A percentile compares a stretch with the other conserved stretches of the same genome.
Evolutionary conservation across 2,113 vertebrate species (phyloP).

Genomic region (Podarcis raffonei): DNA sequence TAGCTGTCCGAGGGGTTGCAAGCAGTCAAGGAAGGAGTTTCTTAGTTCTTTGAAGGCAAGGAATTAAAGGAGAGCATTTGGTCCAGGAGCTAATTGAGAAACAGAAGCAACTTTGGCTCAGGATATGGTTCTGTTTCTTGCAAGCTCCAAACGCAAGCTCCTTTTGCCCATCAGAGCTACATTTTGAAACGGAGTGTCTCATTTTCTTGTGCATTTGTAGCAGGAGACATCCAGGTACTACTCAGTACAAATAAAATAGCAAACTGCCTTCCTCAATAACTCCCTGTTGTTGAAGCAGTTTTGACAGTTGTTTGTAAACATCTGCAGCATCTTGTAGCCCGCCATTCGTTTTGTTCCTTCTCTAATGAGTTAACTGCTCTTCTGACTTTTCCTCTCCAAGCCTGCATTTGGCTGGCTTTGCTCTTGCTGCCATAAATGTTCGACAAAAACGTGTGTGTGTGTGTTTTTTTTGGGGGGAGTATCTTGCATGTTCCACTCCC

Average conservation of each 20-base stretch:
- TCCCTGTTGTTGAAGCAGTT: not conserved
- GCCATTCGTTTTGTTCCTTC: not conserved
- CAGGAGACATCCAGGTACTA: not conserved
- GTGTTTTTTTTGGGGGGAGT: not conserved
- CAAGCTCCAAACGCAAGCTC: not conserved
- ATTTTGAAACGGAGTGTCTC: not conserved
- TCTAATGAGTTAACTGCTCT: not conserved
- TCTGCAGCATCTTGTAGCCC: not conserved
- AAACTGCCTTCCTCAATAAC: not conserved
- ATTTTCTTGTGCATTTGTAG: not conserved
- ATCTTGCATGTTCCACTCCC: not conserved
- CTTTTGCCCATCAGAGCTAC: not conserved
- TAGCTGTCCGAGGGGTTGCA: not conserved
- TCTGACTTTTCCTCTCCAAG: not conserved
- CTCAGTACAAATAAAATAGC: not conserved
- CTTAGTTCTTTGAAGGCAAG: not conserved
- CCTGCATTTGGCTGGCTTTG: not conserved
- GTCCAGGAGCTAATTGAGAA: not conserved
- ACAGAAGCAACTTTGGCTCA: fast-evolving
- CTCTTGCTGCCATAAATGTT: not conserved
- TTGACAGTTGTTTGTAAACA: not conserved
- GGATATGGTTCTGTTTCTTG: fast-evolving
- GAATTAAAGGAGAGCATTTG: not conserved
- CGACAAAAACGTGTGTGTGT: not conserved
- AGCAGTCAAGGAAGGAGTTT: not conserved